Evolutionary conservation across 1,140 invertebrate species (phyloP), one percentile per base, ranked within the genome.

Genomic region (Macrocentrus cingulum): DNA sequence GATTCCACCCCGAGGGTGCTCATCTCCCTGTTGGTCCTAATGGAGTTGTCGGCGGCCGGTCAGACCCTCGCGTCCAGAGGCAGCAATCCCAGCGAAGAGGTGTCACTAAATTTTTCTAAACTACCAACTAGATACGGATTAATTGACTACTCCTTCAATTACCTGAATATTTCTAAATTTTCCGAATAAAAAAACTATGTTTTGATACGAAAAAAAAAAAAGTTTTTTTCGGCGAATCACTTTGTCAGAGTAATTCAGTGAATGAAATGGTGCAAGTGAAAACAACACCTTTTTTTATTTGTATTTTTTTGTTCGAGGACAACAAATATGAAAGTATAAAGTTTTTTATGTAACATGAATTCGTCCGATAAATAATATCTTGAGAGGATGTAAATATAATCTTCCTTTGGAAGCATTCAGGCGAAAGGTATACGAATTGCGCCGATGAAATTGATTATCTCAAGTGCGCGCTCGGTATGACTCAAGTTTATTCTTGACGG

Each of bases 1-100:
- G 83, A 16, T 86, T 81, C 76, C 82, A 82, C 15, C 77, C 84
- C 0, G 70, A 81, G 55, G 82, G 83, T 32, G 77, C 66, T 8
- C 81, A 82, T 63, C 71, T 84, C n/a, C 83, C 83, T 9, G 72
- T 79, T 2, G 72, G 81, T 6, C 82, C 78, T 60, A 79, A 79
- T 59, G 69, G 68, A 1, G 71, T 69, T 29, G 15, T 46, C 72
- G 45, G 22, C 37, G 3, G 29, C 44, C 1, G 19, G 4, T 20
- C 46, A 41, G 18, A 1, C 2, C 5, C 13, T 11, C 36, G 29
- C 22, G 34, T 44, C 11, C 49, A 36, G 36, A 20, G 9, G 4
- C 36, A 23, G 19, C 11, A n/a, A n/a, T n/a, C 51, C 8, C 15
- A 37, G 34, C 32, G 25, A 29, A 29, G 9, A 5, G 9, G 9